Conservation (phyloP, 2,888 invertebrate genomes). For the Ectemnius continuus region DNA sequence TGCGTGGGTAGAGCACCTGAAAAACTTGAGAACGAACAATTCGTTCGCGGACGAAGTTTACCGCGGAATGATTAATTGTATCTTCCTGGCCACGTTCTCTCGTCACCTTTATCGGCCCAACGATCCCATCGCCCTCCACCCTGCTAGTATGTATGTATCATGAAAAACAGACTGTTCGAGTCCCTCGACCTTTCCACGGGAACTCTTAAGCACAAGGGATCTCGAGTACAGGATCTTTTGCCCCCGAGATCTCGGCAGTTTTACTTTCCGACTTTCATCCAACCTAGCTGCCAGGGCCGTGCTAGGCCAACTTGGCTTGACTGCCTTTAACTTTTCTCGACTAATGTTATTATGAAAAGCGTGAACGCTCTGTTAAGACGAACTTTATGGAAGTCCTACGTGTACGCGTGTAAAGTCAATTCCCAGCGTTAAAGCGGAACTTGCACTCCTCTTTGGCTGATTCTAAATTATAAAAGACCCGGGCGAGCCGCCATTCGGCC, state of each 20-base stretch:
- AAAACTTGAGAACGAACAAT: constrained; percentile 58
- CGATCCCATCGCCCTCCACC: too few species aligned
- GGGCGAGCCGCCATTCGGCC: constrained; percentile 1
- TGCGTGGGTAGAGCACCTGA: constrained; percentile 48
- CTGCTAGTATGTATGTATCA: constrained; percentile 23
- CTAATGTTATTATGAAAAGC: too few species aligned
- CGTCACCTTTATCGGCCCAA: constrained; percentile 22
- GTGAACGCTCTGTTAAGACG: background rate
- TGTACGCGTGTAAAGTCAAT: background rate
- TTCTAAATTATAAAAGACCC: constrained; percentile 10
- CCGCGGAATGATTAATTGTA: constrained; percentile 55
- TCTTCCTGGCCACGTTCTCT: constrained; percentile 28
- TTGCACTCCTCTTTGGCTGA: background rate
- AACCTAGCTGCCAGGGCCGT: too few species aligned
- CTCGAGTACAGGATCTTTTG: too few species aligned
- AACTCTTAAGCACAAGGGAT: too few species aligned
- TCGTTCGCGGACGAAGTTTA: constrained; percentile 55
- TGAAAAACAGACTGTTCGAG: constrained; percentile 16
- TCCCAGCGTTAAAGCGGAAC: background rate
- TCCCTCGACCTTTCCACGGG: too few species aligned
- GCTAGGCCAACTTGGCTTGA: too few species aligned
- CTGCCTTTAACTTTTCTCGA: too few species aligned
- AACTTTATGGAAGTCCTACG: constrained; percentile 1
- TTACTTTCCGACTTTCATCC: too few species aligned
- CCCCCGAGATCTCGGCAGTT: too few species aligned